Evolutionary conservation across 2,797 vertebrate species (phyloP), one percentile per base, ranked within the genome.

Genomic region (Hemibagrus guttatus): DNA sequence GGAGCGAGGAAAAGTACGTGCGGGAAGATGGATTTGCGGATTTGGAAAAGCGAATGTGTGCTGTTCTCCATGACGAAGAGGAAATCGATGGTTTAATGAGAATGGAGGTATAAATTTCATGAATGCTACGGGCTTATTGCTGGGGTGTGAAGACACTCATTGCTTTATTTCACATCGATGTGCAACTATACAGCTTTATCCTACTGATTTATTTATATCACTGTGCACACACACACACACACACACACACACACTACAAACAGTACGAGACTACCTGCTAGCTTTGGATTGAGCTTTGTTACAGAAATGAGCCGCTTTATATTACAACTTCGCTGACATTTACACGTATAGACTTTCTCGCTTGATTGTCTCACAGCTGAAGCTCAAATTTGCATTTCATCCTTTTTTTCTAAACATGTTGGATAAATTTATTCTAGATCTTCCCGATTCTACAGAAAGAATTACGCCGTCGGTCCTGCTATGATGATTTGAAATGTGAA

Each of bases 161-260:
- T 28, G 82, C 64, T 68, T 84, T 68, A 39, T 54, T 68, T 68
- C 64, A 72, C 28, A 59, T 79, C 59, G 16, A 66, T 74, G 59
- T 72, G 69, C 6, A 35, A 49, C 54, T 39, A 59, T 42, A 61
- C 12, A 26, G 59, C 59, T 81, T 81, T 81, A 81, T 81, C n/a
- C 58, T 61, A 61, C 78, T 81, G 79, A 81, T 81, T 81, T 81
- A 81, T 64, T 81, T 46, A 81, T 64, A 81, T 46, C 6, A n/a
- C 23, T 21, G 17, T 1, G 16, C 17, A 11, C n/a, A 23, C 49
- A 56, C 28, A 59, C 56, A 7, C 75, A 78, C 74, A 54, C 72
- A 78, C 28, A 54, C 74, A 56, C 75, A 78, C 19, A 58, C 74
- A 31, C 74, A 31, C 35, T 42, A 17, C 0, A 46, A 14, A 52